Evolutionary conservation across 2,888 invertebrate species (phyloP).

Genomic region (Teinopalpus imperialis): DNA sequence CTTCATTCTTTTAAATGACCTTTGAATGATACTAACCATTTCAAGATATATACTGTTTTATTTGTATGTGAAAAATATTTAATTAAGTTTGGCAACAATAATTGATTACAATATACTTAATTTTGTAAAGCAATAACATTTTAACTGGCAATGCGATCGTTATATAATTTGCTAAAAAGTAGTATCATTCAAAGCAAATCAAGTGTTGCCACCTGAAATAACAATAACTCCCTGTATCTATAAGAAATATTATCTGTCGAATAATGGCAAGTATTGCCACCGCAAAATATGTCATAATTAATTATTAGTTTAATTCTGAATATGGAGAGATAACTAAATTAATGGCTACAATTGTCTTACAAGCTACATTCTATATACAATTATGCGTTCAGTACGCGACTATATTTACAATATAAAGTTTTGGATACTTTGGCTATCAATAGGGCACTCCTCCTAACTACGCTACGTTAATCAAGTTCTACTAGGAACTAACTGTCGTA

Average conservation of each 20-base stretch:
- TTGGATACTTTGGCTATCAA: conserved; percentile 78
- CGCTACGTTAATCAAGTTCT: conserved; percentile 42
- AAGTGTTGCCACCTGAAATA: conserved; percentile 13
- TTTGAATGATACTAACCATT: too few species aligned
- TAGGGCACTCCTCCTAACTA: conserved; percentile 54
- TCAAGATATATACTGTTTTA: too few species aligned
- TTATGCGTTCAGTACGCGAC: conserved; percentile 30
- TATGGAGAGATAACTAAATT: conserved; percentile 27
- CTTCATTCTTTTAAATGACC: too few species aligned
- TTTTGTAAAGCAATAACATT: too few species aligned
- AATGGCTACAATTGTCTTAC: conserved; percentile 37
- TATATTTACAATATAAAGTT: conserved; percentile 74
- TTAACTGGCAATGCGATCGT: too few species aligned
- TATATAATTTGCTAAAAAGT: too few species aligned
- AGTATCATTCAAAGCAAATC: too few species aligned
- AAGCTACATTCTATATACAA: conserved; percentile 36
- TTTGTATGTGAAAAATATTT: too few species aligned
- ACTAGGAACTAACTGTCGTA: conserved; percentile 50
- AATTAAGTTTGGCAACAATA: too few species aligned
- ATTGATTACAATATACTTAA: too few species aligned
- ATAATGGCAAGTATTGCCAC: conserved; percentile 26
- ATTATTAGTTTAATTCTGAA: not conserved
- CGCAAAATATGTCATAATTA: not conserved
- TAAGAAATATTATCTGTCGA: conserved; percentile 9
- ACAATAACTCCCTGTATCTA: conserved; percentile 7